phyloP scores from a whole-genome alignment of 2,797 vertebrate genomes.

The Pseudomugil tenellus region DNA sequence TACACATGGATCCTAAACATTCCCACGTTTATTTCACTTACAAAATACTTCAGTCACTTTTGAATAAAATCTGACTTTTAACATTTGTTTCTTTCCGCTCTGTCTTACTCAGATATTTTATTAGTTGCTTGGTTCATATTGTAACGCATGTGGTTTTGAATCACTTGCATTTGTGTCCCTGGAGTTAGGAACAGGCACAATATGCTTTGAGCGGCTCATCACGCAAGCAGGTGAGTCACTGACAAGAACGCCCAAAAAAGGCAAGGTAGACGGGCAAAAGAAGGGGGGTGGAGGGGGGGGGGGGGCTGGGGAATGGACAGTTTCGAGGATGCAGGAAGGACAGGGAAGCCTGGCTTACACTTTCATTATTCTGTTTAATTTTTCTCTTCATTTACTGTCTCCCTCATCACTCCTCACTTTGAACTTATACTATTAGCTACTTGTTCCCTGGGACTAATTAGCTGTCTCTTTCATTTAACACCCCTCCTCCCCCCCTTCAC shows the following conservation, averaged over 20 bases:
- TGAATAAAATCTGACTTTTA: background rate
- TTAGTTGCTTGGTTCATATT: background rate
- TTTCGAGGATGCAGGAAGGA: background rate
- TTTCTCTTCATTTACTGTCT: background rate
- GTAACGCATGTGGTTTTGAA: background rate
- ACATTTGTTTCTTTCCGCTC: background rate
- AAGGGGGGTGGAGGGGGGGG: background rate
- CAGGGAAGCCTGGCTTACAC: background rate
- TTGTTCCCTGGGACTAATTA: conserved; percentile 72
- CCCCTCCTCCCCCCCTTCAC: conserved; percentile 14
- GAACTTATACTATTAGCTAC: conserved; percentile 26
- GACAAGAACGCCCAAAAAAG: conserved; percentile 45
- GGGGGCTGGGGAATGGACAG: background rate
- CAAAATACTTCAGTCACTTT: conserved; percentile 1
- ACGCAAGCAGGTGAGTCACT: conserved; percentile 59
- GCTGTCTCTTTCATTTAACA: conserved; percentile 37
- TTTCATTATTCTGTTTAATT: background rate
- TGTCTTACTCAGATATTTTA: background rate
- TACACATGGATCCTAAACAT: conserved; percentile 20
- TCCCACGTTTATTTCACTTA: background rate
- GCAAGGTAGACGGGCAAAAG: conserved; percentile 1
- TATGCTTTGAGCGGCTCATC: conserved; percentile 27
- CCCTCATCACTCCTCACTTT: conserved; percentile 9
- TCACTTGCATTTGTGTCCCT: conserved; percentile 28
- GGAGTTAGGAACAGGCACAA: conserved; percentile 25